Percentiles rank a stretch among this genome's conserved stretches.
Evolutionary conservation across 92 coral and sea anemone genomes (phyloP).

Genomic region (Palythoa grandis): DNA sequence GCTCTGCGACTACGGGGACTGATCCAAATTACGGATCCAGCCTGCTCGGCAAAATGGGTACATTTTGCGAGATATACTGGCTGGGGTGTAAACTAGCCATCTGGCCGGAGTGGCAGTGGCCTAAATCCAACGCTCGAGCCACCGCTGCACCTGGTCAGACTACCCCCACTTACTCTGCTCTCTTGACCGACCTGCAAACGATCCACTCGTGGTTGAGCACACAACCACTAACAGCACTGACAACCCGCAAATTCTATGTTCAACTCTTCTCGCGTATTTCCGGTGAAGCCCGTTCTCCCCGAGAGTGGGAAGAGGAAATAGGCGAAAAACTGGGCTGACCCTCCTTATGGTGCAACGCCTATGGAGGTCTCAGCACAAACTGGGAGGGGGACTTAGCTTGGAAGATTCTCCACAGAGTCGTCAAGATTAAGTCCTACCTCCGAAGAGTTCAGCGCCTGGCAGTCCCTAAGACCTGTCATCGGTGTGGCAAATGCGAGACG

Average conservation of each 20-base stretch:
- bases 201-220: background rate
- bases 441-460: too few relatives aligned
- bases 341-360: background rate
- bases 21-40: background rate
- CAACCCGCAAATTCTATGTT: background rate
- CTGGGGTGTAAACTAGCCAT: background rate
- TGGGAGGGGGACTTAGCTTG: too few relatives aligned
- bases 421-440: too few relatives aligned
- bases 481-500: too few relatives aligned
- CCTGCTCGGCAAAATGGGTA: constrained; percentile 23
- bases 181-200: background rate
- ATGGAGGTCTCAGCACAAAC: too few relatives aligned
- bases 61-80: constrained; percentile 46
- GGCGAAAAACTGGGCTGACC: constrained; percentile 2
- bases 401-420: too few relatives aligned
- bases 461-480: too few relatives aligned
- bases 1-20: background rate
- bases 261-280: background rate
- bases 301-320: background rate
- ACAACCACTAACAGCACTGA: background rate
- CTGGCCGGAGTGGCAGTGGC: background rate
- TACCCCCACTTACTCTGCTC: background rate
- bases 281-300: background rate
- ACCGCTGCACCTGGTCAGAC: background rate
- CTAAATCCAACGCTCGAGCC: background rate